phyloP scores from a whole-genome alignment of 2,113 vertebrate species.

The Myotis yumanensis region DNA sequence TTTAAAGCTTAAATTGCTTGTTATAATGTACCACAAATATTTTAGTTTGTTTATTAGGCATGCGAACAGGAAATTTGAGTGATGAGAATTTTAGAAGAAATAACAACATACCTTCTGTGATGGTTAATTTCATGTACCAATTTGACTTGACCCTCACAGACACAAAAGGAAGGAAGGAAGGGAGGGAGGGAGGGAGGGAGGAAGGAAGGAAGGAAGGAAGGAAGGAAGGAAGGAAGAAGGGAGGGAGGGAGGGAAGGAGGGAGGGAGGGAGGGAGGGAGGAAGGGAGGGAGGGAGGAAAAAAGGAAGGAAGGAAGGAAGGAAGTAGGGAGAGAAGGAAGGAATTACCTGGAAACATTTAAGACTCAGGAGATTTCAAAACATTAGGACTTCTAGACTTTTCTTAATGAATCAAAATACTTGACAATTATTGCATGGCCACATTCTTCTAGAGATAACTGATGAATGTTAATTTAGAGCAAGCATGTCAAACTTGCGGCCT shows the following conservation, averaged over 20 bases:
- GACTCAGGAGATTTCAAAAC: neutral
- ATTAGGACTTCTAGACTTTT: neutral
- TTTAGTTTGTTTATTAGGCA: neutral
- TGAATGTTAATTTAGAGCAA: neutral
- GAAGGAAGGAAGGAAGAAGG: neutral
- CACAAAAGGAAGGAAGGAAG: neutral
- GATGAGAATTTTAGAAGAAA: neutral
- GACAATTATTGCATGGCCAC: neutral
- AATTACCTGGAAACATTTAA: neutral
- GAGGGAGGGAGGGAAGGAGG: no score
- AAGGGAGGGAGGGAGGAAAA: no score
- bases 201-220: neutral
- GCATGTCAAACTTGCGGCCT: no score
- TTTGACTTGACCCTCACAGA: neutral
- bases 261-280: no score
- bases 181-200: neutral
- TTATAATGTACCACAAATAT: neutral
- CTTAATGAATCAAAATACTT: neutral
- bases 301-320: no score
- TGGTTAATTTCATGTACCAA: neutral
- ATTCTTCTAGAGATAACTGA: neutral
- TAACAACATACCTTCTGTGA: neutral
- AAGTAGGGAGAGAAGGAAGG: neutral
- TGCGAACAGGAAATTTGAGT: neutral
- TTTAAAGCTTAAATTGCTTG: neutral